phyloP scores from a whole-genome alignment of 1,140 invertebrate genomes.

The Drosophila auraria region DNA sequence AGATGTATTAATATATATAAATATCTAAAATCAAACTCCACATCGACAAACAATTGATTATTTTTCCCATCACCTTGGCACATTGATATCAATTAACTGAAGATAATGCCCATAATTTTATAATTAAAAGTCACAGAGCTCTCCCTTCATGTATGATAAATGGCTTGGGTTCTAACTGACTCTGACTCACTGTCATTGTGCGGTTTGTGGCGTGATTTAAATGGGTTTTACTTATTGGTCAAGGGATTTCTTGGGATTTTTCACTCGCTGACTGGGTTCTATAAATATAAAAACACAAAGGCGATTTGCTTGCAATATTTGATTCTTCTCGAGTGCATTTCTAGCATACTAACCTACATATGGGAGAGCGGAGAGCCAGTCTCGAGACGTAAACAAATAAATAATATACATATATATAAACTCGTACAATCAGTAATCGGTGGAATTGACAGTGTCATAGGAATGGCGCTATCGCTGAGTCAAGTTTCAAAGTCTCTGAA shows the following conservation, averaged over 20 bases:
- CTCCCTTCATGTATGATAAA: constrained; percentile 9
- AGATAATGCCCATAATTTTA: constrained; percentile 4
- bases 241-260: constrained; percentile 8
- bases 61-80: constrained; percentile 1
- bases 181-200: constrained; percentile 8
- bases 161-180: background rate
- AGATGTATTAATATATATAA: background rate
- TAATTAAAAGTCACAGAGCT: constrained; percentile 18
- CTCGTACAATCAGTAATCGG: constrained; percentile 8
- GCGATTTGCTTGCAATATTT: background rate
- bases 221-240: constrained; percentile 11
- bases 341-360: background rate
- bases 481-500: constrained; percentile 32
- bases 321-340: background rate
- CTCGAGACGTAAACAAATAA: constrained; percentile 24
- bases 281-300: background rate
- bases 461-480: constrained; percentile 28
- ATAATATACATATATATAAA: background rate
- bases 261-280: background rate
- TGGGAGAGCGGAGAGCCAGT: background rate
- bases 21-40: background rate
- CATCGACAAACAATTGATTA: background rate
- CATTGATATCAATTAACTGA: constrained; percentile 3
- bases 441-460: background rate
- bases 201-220: constrained; percentile 13